These are phyloP conservation scores for Okapia johnstoni DNA, from an alignment of 2,113 vertebrate species.

Conservation along the genomic window DNA sequence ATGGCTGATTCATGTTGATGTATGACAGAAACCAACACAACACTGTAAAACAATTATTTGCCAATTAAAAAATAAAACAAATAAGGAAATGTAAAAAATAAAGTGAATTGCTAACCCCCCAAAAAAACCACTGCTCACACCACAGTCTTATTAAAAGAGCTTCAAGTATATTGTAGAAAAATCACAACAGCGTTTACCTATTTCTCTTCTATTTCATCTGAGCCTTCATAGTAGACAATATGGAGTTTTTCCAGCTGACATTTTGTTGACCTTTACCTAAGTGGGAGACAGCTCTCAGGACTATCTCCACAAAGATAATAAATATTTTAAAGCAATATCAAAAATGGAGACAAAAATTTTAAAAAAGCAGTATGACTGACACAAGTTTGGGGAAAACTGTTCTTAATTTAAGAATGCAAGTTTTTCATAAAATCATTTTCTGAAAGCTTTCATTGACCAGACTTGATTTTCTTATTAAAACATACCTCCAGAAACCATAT, in stretches of 20 bases:
- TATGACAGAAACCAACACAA: neutral
- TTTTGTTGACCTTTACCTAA: neutral
- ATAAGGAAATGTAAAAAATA: neutral
- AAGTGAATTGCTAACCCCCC: neutral
- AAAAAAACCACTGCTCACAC: neutral
- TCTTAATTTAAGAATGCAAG: conserved; percentile 21
- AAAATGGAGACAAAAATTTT: neutral
- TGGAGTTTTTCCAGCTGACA: neutral
- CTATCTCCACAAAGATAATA: neutral
- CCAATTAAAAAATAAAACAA: neutral
- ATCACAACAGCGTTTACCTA: neutral
- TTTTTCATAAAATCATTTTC: conserved; percentile 40
- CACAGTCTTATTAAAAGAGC: neutral
- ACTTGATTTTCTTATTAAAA: conserved; percentile 44
- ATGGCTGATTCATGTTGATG: neutral
- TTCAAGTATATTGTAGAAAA: neutral
- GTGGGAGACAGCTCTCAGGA: neutral
- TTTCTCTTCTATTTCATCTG: neutral
- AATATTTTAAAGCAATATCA: neutral
- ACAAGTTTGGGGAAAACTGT: neutral
- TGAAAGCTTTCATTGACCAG: conserved; percentile 53
- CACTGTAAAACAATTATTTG: neutral
- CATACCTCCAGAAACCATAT: conserved; percentile 47
- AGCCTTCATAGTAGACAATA: neutral
- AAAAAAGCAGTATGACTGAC: neutral